phyloP scores from a whole-genome alignment of 2,797 vertebrate species.

The Philypnodon macrostomus region DNA sequence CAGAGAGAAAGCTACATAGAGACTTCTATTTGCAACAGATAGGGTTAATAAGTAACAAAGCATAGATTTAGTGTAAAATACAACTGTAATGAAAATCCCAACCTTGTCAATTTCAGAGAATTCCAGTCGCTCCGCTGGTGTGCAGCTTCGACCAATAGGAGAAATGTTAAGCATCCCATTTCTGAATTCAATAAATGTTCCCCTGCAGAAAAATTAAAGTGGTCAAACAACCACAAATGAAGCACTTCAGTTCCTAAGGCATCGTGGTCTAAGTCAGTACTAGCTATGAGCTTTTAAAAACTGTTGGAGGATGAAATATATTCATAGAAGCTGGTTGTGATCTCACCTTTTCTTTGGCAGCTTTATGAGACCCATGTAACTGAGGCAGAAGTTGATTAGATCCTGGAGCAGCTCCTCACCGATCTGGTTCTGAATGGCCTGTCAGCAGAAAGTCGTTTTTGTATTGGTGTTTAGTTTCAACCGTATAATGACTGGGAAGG shows the following conservation, averaged over 20 bases:
- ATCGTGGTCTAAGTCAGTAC: neutral
- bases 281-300: neutral
- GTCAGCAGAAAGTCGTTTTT: constrained; percentile 4
- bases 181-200: constrained; percentile 97
- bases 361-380: constrained; percentile 93
- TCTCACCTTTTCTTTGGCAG: constrained; percentile 94
- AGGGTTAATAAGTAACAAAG: neutral
- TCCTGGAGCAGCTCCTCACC: constrained; percentile 97
- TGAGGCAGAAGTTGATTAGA: constrained; percentile 96
- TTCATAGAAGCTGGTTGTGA: neutral
- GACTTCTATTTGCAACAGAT: too few species aligned
- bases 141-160: constrained; percentile 94
- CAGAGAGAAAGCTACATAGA: too few species aligned
- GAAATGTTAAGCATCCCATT: constrained; percentile 96
- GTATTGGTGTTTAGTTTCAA: too few species aligned
- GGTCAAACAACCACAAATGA: neutral
- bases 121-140: constrained; percentile 87
- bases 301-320: neutral
- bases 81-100: neutral
- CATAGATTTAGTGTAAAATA: neutral
- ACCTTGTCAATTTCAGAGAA: constrained; percentile 98
- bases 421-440: constrained; percentile 95
- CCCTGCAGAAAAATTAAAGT: constrained; percentile 69
- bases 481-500: too few species aligned
- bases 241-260: neutral